phyloP scores from a whole-genome alignment of 1,140 invertebrate genomes.

The Drosophila melanica region DNA sequence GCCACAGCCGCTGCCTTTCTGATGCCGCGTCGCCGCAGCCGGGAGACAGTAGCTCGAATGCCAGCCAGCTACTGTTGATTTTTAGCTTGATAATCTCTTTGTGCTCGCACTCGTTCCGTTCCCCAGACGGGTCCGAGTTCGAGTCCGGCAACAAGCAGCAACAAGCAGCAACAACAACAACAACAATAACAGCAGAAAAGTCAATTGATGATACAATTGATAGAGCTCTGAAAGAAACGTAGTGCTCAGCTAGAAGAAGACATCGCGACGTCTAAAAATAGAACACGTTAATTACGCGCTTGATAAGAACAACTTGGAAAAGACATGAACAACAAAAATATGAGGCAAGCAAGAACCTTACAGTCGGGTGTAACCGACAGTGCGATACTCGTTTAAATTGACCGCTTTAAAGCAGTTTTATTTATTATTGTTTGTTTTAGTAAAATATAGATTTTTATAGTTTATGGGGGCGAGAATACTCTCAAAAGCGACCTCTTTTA shows the following conservation, averaged over 20 bases:
- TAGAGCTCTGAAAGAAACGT: constrained; percentile 32
- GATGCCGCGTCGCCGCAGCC: constrained; percentile 25
- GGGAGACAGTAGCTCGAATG: constrained; percentile 33
- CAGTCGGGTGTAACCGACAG: too few relatives aligned
- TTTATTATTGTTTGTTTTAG: too few relatives aligned
- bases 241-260: constrained; percentile 44
- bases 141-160: constrained; percentile 11
- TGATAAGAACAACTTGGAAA: constrained; percentile 35
- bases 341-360: too few relatives aligned
- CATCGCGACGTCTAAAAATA: constrained; percentile 51
- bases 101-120: constrained; percentile 5
- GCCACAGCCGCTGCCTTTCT: constrained; percentile 19
- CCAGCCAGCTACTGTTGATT: constrained; percentile 53
- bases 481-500: too few relatives aligned
- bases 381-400: too few relatives aligned
- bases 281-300: constrained; percentile 60
- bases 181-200: constrained; percentile 41
- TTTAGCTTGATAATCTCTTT: constrained; percentile 63
- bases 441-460: too few relatives aligned
- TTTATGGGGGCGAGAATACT: too few relatives aligned
- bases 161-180: constrained; percentile 20
- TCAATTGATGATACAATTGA: constrained; percentile 70
- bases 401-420: too few relatives aligned
- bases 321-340: not conserved
- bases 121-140: constrained; percentile 6